A percentile compares a stretch with the other conserved stretches of the same genome.
Conservation (phyloP, 1,140 invertebrate genomes). For the Drosophila pallidifrons region DNA sequence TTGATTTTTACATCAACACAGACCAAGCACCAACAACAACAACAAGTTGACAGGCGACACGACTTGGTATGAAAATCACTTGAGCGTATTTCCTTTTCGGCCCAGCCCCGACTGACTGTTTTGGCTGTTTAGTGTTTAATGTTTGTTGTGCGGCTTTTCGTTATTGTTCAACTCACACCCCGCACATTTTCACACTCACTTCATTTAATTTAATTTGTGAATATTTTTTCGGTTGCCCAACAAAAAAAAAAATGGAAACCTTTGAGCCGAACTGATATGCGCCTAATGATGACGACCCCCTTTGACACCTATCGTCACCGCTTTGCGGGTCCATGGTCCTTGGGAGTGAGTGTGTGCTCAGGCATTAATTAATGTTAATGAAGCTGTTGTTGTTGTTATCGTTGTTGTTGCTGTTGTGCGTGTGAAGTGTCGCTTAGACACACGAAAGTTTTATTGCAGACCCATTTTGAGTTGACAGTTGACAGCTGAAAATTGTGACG, state of each 20-base stretch:
- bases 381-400: conserved; percentile 63
- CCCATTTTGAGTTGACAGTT: conserved; percentile 59
- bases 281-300: conserved; percentile 67
- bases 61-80: conserved; percentile 71
- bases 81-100: conserved; percentile 79
- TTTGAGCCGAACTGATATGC: conserved; percentile 54
- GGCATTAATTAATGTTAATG: conserved; percentile 83
- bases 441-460: conserved; percentile 45
- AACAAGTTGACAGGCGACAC: conserved; percentile 34
- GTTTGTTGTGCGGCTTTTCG: conserved; percentile 30
- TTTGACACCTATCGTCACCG: conserved; percentile 31
- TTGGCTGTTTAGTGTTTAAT: conserved; percentile 47
- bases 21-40: conserved; percentile 25
- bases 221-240: conserved; percentile 63
- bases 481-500: conserved; percentile 67
- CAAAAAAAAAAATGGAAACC: conserved; percentile 17
- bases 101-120: conserved; percentile 32
- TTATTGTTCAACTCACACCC: conserved; percentile 22
- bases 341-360: conserved; percentile 61
- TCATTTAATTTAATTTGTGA: conserved; percentile 82
- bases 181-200: conserved; percentile 78
- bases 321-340: conserved; percentile 38
- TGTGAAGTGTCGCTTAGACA: conserved; percentile 69
- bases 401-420: conserved; percentile 58
- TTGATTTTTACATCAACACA: conserved; percentile 74